A percentile compares a stretch with the other conserved stretches of the same genome.
Conservation (phyloP, 2,888 invertebrate species). For the Pseudolycoriella hygida region DNA sequence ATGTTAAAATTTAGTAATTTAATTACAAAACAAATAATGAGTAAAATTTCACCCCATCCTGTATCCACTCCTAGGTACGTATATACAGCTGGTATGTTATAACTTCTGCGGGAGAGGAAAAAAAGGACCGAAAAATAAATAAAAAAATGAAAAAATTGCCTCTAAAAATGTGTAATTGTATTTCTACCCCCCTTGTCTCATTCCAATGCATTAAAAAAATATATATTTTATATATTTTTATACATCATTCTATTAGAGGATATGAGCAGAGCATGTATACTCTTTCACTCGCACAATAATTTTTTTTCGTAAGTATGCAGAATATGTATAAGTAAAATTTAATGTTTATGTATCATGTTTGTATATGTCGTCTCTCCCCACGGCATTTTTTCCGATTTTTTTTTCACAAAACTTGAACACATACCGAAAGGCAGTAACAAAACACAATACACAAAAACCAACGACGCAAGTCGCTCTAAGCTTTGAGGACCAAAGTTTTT, state of each 20-base stretch:
- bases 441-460: conserved; percentile 5
- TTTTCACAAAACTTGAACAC: conserved; percentile 1
- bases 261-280: background rate
- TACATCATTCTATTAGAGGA: too few species aligned
- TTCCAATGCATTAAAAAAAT: background rate
- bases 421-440: conserved; percentile 4
- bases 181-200: conserved; percentile 2
- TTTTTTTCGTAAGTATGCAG: too few species aligned
- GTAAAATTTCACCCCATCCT: too few species aligned
- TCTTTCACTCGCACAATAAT: background rate
- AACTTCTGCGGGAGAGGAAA: background rate
- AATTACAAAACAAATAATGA: too few species aligned
- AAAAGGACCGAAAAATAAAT: background rate
- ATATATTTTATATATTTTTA: too few species aligned
- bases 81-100: background rate
- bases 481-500: conserved; percentile 8
- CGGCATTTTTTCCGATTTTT: background rate
- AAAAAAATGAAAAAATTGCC: background rate
- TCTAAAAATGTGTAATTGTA: background rate
- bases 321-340: too few species aligned
- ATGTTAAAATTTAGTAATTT: too few species aligned
- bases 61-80: too few species aligned
- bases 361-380: background rate
- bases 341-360: background rate
- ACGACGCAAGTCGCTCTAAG: conserved; percentile 4